Conservation (phyloP, 2,888 invertebrate species). For the Phaedon cochleariae region DNA sequence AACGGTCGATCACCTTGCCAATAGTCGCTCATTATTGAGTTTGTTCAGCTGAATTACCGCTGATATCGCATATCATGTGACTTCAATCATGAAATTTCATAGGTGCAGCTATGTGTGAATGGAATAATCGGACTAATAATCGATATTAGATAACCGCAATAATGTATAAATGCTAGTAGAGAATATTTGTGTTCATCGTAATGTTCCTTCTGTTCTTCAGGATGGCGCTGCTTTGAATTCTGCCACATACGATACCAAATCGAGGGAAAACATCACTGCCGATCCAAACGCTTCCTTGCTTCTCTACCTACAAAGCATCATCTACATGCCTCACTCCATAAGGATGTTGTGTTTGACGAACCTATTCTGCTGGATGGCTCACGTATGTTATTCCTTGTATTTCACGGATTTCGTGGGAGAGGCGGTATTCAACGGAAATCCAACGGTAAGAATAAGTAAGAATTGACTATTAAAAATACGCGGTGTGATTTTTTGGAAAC, state of each 20-base stretch:
- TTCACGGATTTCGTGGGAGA: constrained; percentile 97
- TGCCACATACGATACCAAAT: background rate
- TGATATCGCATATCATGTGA: no score
- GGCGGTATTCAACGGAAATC: constrained; percentile 87
- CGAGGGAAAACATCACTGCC: constrained; percentile 49
- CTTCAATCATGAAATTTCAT: no score
- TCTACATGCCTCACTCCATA: constrained; percentile 90
- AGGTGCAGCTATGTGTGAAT: no score
- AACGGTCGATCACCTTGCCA: no score
- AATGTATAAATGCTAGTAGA: no score
- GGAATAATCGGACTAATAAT: no score
- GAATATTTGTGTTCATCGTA: no score
- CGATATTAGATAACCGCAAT: no score
- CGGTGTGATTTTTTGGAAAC: no score
- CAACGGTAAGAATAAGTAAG: constrained; percentile 73
- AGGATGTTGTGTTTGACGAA: constrained; percentile 90
- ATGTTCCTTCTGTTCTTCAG: constrained; percentile 67
- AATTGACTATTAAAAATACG: no score
- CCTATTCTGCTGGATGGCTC: constrained; percentile 98
- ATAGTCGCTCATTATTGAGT: no score
- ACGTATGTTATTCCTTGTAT: constrained; percentile 95
- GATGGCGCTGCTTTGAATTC: background rate
- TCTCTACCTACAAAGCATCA: constrained; percentile 88
- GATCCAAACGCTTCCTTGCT: constrained; percentile 66
- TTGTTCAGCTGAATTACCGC: no score